phyloP scores from a whole-genome alignment of 2,888 invertebrate genomes.

The Eupithecia centaureata region DNA sequence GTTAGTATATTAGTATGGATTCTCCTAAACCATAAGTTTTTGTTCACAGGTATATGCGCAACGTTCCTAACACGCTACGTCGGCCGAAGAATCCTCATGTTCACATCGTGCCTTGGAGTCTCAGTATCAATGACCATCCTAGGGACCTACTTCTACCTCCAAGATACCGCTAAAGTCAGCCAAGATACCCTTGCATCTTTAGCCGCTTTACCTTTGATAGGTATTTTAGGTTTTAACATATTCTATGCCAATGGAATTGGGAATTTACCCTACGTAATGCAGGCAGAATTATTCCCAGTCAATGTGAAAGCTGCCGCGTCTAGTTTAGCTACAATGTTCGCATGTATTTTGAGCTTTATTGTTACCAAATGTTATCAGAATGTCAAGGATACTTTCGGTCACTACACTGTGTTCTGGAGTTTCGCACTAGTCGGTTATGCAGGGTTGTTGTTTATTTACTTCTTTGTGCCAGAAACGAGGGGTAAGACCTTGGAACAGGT shows the following conservation, averaged over 20 bases:
- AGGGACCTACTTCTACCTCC: conserved; percentile 82
- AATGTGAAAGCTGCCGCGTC: conserved; percentile 86
- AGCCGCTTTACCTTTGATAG: conserved; percentile 81
- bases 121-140: conserved; percentile 79
- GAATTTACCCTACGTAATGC: conserved; percentile 85
- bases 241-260: conserved; percentile 85
- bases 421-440: conserved; percentile 81
- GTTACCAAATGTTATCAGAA: conserved; percentile 85
- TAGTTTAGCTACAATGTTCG: conserved; percentile 82
- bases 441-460: conserved; percentile 83
- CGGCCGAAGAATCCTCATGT: conserved; percentile 81
- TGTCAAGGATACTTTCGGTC: conserved; percentile 81
- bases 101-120: conserved; percentile 81
- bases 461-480: conserved; percentile 85
- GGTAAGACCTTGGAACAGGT: conserved; percentile 86
- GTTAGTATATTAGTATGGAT: neutral
- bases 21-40: neutral
- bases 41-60: conserved; percentile 66
- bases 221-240: conserved; percentile 83
- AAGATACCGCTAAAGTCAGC: conserved; percentile 67
- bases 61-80: conserved; percentile 81
- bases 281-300: conserved; percentile 86
- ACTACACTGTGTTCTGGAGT: conserved; percentile 84
- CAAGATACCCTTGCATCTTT: conserved; percentile 63
- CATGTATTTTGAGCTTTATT: conserved; percentile 82